Evolutionary conservation across 2,797 vertebrate genomes (phyloP).

Genomic region (Rhabdophis nuchalis): DNA sequence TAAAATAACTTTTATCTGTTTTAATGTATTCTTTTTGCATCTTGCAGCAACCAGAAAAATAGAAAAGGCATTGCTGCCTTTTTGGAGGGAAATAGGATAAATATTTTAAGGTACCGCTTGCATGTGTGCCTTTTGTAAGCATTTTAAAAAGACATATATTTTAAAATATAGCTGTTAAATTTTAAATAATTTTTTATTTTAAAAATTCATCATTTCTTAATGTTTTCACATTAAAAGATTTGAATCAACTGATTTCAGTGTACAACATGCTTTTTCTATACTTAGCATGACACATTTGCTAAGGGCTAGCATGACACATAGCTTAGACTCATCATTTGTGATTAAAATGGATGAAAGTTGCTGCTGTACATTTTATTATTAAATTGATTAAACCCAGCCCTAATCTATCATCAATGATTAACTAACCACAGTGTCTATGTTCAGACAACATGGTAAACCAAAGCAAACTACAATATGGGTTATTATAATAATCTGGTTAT

Average conservation of each 20-base stretch:
- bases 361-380: not conserved
- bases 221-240: not conserved
- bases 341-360: not conserved
- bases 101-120: not conserved
- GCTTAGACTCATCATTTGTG: slow-evolving; percentile 17
- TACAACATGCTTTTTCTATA: not conserved
- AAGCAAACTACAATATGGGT: not conserved
- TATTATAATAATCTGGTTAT: not conserved
- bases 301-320: not conserved
- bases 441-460: not conserved
- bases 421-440: not conserved
- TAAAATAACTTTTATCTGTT: not conserved
- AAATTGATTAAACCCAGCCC: not conserved
- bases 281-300: not conserved
- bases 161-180: not conserved
- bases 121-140: not conserved
- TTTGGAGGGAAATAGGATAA: not conserved
- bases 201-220: not conserved
- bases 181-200: not conserved
- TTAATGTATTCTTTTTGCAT: not conserved
- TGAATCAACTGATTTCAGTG: not conserved
- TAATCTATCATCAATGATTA: not conserved
- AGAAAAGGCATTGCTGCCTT: not conserved
- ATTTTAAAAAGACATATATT: not conserved
- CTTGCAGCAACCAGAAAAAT: not conserved